A percentile compares a stretch with the other conserved stretches of the same genome.
These are phyloP conservation scores for Grallaria varia DNA, from an alignment of 2,113 vertebrate genomes.

Conservation along the genomic window DNA sequence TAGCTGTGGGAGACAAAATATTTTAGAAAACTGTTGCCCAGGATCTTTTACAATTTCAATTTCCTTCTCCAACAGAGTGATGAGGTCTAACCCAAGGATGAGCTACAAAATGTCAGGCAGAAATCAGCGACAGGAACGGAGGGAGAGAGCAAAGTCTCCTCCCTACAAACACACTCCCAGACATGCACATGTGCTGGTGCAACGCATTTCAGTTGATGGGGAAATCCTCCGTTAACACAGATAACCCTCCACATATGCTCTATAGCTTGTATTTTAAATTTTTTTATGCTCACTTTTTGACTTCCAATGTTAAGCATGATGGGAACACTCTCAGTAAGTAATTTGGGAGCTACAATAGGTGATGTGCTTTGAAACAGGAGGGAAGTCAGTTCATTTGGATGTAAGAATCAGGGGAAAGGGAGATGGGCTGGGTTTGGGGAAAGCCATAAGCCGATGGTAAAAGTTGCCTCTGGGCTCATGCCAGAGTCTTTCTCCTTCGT, in stretches of 20 bases:
- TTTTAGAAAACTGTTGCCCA: background rate
- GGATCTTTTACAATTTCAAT: background rate
- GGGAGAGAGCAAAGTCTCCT: background rate
- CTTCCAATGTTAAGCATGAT: background rate
- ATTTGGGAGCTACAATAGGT: background rate
- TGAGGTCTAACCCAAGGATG: background rate
- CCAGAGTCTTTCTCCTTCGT: background rate
- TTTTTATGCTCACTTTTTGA: background rate
- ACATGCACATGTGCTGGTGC: fast-evolving
- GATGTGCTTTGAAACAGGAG: background rate
- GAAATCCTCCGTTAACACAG: background rate
- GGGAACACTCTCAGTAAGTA: background rate
- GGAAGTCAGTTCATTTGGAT: background rate
- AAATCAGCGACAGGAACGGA: background rate
- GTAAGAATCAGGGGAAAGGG: background rate
- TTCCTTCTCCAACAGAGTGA: background rate
- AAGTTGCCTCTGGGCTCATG: background rate
- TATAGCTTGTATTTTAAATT: background rate
- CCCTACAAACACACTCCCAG: background rate
- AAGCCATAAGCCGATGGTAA: fast-evolving
- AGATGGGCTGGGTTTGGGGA: background rate
- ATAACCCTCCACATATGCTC: background rate
- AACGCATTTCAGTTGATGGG: background rate
- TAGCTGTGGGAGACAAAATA: conserved; percentile 39
- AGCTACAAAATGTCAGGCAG: background rate